Evolutionary conservation across 2,797 vertebrate species (phyloP).

Genomic region (Chrysocyon brachyurus): DNA sequence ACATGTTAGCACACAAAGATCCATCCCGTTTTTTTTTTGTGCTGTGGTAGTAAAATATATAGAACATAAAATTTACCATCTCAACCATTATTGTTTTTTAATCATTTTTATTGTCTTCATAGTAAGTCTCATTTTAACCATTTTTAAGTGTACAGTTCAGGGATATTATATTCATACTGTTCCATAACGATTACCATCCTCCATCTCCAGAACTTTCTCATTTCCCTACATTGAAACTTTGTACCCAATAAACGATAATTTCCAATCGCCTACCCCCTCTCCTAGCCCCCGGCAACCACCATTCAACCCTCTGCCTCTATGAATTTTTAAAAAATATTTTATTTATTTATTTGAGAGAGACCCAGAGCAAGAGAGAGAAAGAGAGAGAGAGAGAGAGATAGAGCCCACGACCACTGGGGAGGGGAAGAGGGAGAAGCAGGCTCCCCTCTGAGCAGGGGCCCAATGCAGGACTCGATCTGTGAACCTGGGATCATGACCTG

Average conservation of each 20-base stretch:
- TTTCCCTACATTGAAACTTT: not conserved
- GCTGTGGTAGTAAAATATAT: not conserved
- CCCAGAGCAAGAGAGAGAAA: too few species aligned
- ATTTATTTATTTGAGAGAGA: too few species aligned
- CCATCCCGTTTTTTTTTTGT: not conserved
- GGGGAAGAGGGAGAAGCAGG: too few species aligned
- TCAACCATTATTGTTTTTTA: not conserved
- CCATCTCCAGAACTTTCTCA: not conserved
- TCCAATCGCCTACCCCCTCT: rapidly evolving
- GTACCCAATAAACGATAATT: not conserved
- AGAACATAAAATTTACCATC: not conserved
- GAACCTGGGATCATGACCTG: too few species aligned
- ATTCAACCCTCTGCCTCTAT: not conserved
- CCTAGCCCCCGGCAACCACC: not conserved
- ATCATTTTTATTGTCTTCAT: not conserved
- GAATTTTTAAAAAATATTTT: not conserved
- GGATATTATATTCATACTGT: not conserved
- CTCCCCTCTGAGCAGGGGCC: too few species aligned
- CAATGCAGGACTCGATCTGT: too few species aligned
- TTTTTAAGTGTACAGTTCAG: not conserved
- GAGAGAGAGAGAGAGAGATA: too few species aligned
- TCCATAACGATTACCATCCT: not conserved
- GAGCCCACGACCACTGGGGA: too few species aligned
- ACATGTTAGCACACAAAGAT: not conserved
- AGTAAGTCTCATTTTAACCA: not conserved